phyloP scores from a whole-genome alignment of 2,113 vertebrate species.

The Sylvia atricapilla region DNA sequence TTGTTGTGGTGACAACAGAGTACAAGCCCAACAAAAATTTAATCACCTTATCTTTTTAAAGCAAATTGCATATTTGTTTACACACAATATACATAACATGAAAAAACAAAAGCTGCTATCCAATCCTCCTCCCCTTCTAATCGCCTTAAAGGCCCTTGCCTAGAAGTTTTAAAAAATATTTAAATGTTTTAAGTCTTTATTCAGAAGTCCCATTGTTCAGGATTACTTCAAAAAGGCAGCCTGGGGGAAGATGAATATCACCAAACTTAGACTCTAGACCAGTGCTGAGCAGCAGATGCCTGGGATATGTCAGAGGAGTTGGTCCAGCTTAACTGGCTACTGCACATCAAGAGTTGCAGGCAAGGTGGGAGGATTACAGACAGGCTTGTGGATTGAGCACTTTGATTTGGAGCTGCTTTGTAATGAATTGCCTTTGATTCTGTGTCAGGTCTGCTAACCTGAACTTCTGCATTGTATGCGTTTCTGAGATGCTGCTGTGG shows the following conservation, averaged over 20 bases:
- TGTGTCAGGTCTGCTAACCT: neutral
- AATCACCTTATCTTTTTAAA: conserved; percentile 84
- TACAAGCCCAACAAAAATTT: conserved; percentile 78
- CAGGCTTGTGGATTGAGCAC: neutral
- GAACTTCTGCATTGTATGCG: neutral
- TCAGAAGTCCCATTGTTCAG: conserved; percentile 66
- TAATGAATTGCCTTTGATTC: conserved; percentile 52
- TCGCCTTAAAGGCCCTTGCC: conserved; percentile 48
- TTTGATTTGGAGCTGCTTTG: conserved; percentile 54
- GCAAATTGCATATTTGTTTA: conserved; percentile 84
- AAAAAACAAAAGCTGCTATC: conserved; percentile 61
- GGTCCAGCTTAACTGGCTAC: conserved; percentile 38
- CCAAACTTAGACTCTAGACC: conserved; percentile 27
- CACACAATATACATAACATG: conserved; percentile 67
- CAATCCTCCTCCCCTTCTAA: conserved; percentile 45
- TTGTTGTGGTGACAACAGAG: conserved; percentile 77
- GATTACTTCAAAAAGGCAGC: conserved; percentile 48
- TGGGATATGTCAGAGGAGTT: neutral
- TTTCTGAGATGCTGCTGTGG: neutral
- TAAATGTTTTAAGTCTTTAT: conserved; percentile 57
- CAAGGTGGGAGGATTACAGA: conserved; percentile 45
- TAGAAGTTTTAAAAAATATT: neutral
- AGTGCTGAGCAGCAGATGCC: conserved; percentile 40
- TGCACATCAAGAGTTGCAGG: neutral
- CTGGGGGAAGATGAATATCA: conserved; percentile 56